Evolutionary conservation across 2,888 invertebrate genomes (phyloP).

Genomic region (Tortrix viridana): DNA sequence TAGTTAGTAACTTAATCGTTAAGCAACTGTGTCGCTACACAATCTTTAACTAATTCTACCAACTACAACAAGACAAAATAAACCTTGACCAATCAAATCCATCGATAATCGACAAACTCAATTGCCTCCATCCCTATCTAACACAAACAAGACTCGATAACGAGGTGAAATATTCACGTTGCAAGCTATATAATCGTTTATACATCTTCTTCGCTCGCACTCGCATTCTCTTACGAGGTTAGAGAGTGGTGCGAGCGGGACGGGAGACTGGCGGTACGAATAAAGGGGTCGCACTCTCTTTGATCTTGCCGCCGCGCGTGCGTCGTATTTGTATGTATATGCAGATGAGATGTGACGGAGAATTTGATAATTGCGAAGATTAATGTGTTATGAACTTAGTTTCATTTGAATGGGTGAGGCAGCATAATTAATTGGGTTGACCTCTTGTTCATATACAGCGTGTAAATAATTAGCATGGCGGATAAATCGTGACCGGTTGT

Average conservation of each 20-base stretch:
- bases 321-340: slow-evolving; percentile 72
- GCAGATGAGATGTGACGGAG: slow-evolving; percentile 77
- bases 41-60: too few species aligned
- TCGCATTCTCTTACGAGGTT: slow-evolving; percentile 54
- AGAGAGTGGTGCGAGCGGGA: slow-evolving; percentile 73
- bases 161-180: slow-evolving; percentile 85
- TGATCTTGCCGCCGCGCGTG: slow-evolving; percentile 81
- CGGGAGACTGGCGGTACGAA: slow-evolving; percentile 77
- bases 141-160: slow-evolving; percentile 84
- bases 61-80: too few species aligned
- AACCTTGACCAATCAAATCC: slow-evolving; percentile 17
- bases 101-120: slow-evolving; percentile 65
- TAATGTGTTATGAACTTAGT: slow-evolving; percentile 62
- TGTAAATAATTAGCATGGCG: neutral
- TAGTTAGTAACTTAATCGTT: too few species aligned
- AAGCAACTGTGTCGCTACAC: too few species aligned
- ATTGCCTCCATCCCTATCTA: slow-evolving; percentile 70
- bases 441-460: slow-evolving; percentile 21
- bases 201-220: slow-evolving; percentile 68
- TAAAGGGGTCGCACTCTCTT: slow-evolving; percentile 82
- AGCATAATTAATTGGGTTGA: slow-evolving; percentile 28
- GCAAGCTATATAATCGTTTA: slow-evolving; percentile 77
- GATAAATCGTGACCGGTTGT: too few species aligned
- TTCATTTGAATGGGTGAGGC: slow-evolving; percentile 31
- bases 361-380: slow-evolving; percentile 84